These are phyloP conservation scores for Tetrax tetrax DNA, from an alignment of 2,113 vertebrate species.

Conservation along the genomic window DNA sequence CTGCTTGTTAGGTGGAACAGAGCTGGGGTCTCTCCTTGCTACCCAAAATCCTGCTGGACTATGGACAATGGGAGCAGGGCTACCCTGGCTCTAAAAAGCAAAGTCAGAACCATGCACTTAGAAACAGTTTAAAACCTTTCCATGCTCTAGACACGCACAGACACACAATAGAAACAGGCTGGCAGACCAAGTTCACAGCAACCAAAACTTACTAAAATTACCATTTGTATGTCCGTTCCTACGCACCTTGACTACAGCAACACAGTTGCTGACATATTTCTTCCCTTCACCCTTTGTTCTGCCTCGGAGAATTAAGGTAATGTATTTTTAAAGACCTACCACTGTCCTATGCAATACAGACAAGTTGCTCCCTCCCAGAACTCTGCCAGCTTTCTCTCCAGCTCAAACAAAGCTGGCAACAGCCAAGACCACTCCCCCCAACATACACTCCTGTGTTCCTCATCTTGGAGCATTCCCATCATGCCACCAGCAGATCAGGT, in stretches of 20 bases:
- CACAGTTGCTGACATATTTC: neutral
- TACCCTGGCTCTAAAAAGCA: slow-evolving; percentile 70
- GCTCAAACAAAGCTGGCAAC: neutral
- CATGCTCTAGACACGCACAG: neutral
- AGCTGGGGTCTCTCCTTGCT: slow-evolving; percentile 59
- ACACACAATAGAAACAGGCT: neutral
- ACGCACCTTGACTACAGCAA: neutral
- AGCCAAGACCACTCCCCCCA: neutral
- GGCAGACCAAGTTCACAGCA: neutral
- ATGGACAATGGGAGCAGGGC: slow-evolving; percentile 67
- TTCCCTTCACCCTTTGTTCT: neutral
- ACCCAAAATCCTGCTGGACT: slow-evolving; percentile 76
- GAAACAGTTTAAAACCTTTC: neutral
- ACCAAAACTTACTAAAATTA: neutral
- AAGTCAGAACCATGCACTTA: neutral
- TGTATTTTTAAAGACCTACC: neutral
- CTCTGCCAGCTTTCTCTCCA: neutral
- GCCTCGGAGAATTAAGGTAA: neutral
- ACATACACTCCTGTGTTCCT: fast-evolving
- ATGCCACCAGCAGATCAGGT: neutral
- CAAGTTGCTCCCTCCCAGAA: neutral
- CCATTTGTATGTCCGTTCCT: neutral
- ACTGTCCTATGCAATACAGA: neutral
- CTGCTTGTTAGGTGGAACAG: slow-evolving; percentile 71
- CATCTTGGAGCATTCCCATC: neutral